Base-by-base conservation (phyloP, 2,888 invertebrate species). In the Hesperia comma region DNA sequence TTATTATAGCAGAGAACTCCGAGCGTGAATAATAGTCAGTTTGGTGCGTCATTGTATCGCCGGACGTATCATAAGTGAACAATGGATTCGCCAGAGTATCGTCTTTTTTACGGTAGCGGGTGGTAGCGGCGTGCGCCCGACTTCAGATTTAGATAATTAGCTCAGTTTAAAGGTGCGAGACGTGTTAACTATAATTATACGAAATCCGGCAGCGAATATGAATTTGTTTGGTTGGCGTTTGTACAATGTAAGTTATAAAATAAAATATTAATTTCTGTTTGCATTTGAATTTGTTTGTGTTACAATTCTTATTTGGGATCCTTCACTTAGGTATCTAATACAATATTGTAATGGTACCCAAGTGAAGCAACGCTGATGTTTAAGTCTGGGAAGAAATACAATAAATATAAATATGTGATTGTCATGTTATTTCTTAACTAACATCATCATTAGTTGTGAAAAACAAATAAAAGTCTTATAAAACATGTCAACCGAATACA, bases 71-170 rank as follows among this genome's bases (percentile, higher is more conserved):
- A 80, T 70, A 69, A 71, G 79, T 83, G 76, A 72, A 77, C 73
- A 71, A 74, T 74, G 72, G 74, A 75, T 75, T 71, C 73, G 74
- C 68, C 72, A 77, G 81, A 80, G 79, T 77, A 79, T 73, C 77
- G 77, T 78, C 75, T 81, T 81, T 86, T 86, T 84, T 87, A 77
- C 73, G 78, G 75, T 76, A 75, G 76, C 68, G 66, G 62, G 71
- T 76, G 75, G 74, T 70, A 62, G 70, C 68, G 56, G 71, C 49
- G 70, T 26, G 5, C 26, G 26, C 26, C 81, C 84, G 83, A 78
- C 83, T 85, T 85, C 75, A 76, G 74, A 81, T 85, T 89, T 85
- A 92, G 87, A 89, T 87, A 90, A 90, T 91, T 91, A 88, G 77
- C 79, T 78, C 72, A 78, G 77, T 78, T 75, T 79, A 80, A 69